Base-by-base conservation (phyloP, 1,140 invertebrate genomes). In the Battus philenor region DNA sequence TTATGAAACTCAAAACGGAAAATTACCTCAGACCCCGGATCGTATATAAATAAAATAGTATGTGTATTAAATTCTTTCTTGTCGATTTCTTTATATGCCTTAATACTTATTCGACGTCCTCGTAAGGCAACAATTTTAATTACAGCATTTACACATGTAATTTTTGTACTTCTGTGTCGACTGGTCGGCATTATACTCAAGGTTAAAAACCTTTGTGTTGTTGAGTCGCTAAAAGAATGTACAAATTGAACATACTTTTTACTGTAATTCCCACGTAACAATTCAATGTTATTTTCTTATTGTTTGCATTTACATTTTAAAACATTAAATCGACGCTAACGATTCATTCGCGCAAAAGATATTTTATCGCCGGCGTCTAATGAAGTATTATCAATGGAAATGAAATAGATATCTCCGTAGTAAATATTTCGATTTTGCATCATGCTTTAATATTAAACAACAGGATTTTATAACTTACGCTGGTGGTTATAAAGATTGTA, bases 301-400 rank as follows among this genome's bases (percentile, higher is more conserved):
- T 33, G 32, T 36, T 36, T 6, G 26, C 9, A 10, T 8, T 12
- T n/a, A 18, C 10, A 15, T 15, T 17, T 2, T 33, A 17, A 2
- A 10, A 20, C 18, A 10, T 29, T 33, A 9, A 33, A 33, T 16
- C 15, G 13, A 33, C 0, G 4, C 12, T 16, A 13, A 31, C 31
- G 8, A 33, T 8, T 33, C 7, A n/a, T 33, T 33, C 17, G 7
- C 4, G 1, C 9, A 1, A 33, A 4, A 16, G 12, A 1, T 2
- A 3, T 20, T 20, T 20, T 33, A 32, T 9, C 15, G 2, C 7
- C 12, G 8, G 16, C 33, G 17, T 36, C n/a, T n/a, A 36, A 36
- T 36, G 17, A 36, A 36, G 33, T 36, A 36, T 36, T 36, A 20
- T 36, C 33, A 22, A 18, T 36, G 33, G 9, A 22, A 36, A 36